Percentiles rank a stretch among this genome's conserved stretches.
These are phyloP conservation scores for Scortum barcoo DNA, from an alignment of 2,113 vertebrate genomes.

Conservation along the genomic window DNA sequence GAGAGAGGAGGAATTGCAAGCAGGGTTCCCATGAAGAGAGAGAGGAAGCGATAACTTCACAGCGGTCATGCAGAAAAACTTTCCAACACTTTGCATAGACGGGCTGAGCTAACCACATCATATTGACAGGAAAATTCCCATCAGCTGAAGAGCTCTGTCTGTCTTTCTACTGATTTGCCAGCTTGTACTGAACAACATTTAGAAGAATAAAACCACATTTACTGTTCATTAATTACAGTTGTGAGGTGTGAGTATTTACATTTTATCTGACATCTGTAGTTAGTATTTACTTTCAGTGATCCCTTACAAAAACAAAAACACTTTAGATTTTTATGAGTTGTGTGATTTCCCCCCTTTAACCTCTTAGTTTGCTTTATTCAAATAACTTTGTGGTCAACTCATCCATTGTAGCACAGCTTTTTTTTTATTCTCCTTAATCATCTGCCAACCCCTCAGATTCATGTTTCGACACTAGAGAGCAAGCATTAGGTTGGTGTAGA, in stretches of 20 bases:
- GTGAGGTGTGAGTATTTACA: no score
- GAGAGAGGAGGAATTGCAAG: constrained; percentile 8
- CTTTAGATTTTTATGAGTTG: not conserved
- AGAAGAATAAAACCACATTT: no score
- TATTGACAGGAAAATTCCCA: constrained; percentile 32
- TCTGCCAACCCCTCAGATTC: not conserved
- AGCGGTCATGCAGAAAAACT: constrained; percentile 52
- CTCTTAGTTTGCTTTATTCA: not conserved
- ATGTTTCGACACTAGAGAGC: not conserved
- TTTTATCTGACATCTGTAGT: no score
- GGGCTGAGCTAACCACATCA: constrained; percentile 9
- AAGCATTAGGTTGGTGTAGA: not conserved
- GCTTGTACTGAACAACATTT: no score
- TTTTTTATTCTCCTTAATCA: not conserved
- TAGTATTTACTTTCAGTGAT: no score
- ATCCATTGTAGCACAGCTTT: not conserved
- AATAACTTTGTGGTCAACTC: not conserved
- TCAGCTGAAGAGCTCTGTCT: constrained; percentile 22
- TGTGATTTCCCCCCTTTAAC: not conserved
- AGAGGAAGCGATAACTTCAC: constrained; percentile 63
- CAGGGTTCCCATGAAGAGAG: constrained; percentile 58
- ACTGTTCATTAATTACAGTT: no score
- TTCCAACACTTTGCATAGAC: constrained; percentile 46
- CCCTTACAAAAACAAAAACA: not conserved
- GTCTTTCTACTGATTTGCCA: not conserved